Conservation (phyloP, 2,888 invertebrate species). For the Cremastinae sp. region DNA sequence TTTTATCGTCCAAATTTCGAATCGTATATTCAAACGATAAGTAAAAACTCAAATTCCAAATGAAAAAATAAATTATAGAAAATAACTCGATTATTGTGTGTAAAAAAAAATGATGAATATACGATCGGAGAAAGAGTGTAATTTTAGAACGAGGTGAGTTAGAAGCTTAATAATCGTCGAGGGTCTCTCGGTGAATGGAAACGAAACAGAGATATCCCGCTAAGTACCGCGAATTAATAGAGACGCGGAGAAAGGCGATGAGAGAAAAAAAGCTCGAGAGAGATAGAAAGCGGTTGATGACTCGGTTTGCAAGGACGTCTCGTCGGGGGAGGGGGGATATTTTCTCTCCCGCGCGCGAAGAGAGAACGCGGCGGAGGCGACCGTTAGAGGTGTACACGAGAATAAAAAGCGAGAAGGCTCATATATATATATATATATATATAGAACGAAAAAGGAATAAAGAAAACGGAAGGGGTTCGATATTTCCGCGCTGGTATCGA, state of each 20-base stretch:
- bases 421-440: conserved; percentile 16
- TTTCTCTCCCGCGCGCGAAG: background rate
- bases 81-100: no score
- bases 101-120: no score
- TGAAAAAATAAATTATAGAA: no score
- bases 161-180: background rate
- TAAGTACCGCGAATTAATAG: conserved; percentile 54
- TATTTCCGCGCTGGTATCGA: conserved; percentile 59
- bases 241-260: conserved; percentile 46
- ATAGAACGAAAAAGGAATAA: conserved; percentile 18
- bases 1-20: no score
- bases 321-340: conserved; percentile 36
- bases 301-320: conserved; percentile 60
- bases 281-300: conserved; percentile 52
- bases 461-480: conserved; percentile 47
- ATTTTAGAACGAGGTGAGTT: no score
- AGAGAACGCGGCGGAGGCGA: conserved; percentile 3
- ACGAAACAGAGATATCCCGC: conserved; percentile 23
- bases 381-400: background rate
- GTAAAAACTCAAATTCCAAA: no score
- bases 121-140: no score
- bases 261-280: no score
- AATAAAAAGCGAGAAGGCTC: no score
- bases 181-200: background rate
- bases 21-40: no score